These are phyloP conservation scores for Eclectus roratus DNA, from an alignment of 2,113 vertebrate genomes.

Conservation along the genomic window DNA sequence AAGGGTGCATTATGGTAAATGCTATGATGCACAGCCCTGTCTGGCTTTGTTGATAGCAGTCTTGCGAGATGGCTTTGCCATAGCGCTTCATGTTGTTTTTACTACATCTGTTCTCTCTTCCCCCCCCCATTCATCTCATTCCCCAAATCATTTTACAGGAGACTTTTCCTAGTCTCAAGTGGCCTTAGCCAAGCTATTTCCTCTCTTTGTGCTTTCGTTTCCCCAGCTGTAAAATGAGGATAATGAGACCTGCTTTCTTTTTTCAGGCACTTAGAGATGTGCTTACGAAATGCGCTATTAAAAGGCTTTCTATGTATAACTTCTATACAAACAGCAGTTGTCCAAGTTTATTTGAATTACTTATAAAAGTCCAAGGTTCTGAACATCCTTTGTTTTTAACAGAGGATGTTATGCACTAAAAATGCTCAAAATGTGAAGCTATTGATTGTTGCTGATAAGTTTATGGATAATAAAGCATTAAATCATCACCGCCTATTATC, in stretches of 20 bases:
- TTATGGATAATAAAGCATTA: conserved; percentile 60
- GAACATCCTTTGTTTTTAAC: conserved; percentile 56
- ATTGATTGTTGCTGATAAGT: conserved; percentile 54
- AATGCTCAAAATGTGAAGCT: conserved; percentile 39
- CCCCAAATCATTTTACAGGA: neutral
- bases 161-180: conserved; percentile 12
- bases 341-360: conserved; percentile 52
- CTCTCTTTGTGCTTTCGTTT: conserved; percentile 54
- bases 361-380: conserved; percentile 24
- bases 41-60: neutral
- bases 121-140: neutral
- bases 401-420: conserved; percentile 46
- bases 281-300: conserved; percentile 38
- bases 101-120: neutral
- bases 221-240: conserved; percentile 40
- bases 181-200: conserved; percentile 48
- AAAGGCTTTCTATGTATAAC: conserved; percentile 60
- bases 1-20: neutral
- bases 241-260: conserved; percentile 52
- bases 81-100: neutral
- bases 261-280: conserved; percentile 39
- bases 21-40: neutral
- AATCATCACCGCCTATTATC: conserved; percentile 30
- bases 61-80: neutral
- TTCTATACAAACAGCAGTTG: conserved; percentile 41